Evolutionary conservation across 2,113 vertebrate species (phyloP), one percentile per base, ranked within the genome.

Genomic region (Stictonetta naevosa): DNA sequence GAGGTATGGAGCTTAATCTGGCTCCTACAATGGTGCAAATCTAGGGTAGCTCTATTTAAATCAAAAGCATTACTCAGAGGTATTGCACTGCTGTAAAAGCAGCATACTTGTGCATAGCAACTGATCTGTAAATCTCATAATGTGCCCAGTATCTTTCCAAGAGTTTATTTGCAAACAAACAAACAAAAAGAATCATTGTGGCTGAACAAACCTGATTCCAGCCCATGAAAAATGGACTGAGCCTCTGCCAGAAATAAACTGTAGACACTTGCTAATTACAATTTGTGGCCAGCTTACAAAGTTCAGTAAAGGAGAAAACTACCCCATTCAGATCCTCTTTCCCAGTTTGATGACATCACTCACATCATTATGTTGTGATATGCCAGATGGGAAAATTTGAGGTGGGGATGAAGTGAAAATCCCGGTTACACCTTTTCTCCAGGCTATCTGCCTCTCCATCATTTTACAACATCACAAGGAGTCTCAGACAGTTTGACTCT

Each of bases 141-240:
- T 80, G 90, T 63, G 92, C 87, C 46, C 82, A 3, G 50, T 58
- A 89, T 82, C 94, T 63, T 88, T 96, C 72, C 87, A 95, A 88
- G 94, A 93, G 82, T 96, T 95, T 96, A 94, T 97, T 95, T 96
- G 95, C 94, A 96, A 97, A 96, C 96, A 97, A 95, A 94, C 91
- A 92, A 83, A 87, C 83, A 86, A 95, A 95, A 95, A 95, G 90
- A 71, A 95, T 85, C 87, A 63, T 88, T 3, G 5, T 85, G 90
- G 85, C 89, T 95, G 80, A 96, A 62, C 75, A 93, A 90, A 79
- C 84, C 87, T 28, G 83, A 96, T 95, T 88, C 91, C 75, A 94
- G 90, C 44, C 66, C 2, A 0, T 73, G 88, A 84, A 92, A 92
- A 92, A 89, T 1, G 86, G 95, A 93, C 90, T 87, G 83, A 95